Evolutionary conservation across 2,888 invertebrate genomes (phyloP), one percentile per base, ranked within the genome.

Genomic region (Eurytoma adleriae): DNA sequence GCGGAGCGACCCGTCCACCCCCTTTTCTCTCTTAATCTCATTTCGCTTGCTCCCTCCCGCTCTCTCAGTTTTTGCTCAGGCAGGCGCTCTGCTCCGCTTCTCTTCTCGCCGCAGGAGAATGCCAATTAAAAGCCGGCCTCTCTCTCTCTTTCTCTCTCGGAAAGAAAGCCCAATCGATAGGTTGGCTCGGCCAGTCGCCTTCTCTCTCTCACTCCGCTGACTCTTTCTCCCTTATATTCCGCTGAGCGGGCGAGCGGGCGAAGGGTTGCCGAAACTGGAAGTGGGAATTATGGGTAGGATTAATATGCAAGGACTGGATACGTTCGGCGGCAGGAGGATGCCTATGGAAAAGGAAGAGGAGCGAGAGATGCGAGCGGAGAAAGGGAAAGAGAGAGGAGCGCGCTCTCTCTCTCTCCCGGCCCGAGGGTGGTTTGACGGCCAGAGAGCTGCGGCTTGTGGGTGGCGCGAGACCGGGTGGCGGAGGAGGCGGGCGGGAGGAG

Each of bases 281-380:
- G 90, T 90, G 90, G 90, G 89, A 91, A 90, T 90, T 90, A 90
- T 90, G 90, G 90, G 89, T 88, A 90, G 90, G 90, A 90, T 91
- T 91, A 90, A 91, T 90, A 91, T 90, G 90, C 90, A 90, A 90
- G 90, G 90, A 90, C 89, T 90, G 90, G 90, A 90, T 90, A 90
- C 90, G 90, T 89, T 88, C 87, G 87, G 88, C 86, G 71, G 74
- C 20, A 69, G 87, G 87, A 86, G 89, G 87, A 86, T 85, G 85
- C 84, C 85, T 84, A 84, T 83, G 83, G 82, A 84, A 82, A 84
- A 86, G 85, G 83, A 83, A 83, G 78, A 82, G 82, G 85, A 84
- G 13, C 54, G 57, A 80, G 81, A 73, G 83, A 83, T 79, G 82
- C 78, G 85, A 69, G 78, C 24, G 67, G 71, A 66, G 83, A 80